phyloP scores from a whole-genome alignment of 2,797 vertebrate species.

The Pachyuromys duprasi region DNA sequence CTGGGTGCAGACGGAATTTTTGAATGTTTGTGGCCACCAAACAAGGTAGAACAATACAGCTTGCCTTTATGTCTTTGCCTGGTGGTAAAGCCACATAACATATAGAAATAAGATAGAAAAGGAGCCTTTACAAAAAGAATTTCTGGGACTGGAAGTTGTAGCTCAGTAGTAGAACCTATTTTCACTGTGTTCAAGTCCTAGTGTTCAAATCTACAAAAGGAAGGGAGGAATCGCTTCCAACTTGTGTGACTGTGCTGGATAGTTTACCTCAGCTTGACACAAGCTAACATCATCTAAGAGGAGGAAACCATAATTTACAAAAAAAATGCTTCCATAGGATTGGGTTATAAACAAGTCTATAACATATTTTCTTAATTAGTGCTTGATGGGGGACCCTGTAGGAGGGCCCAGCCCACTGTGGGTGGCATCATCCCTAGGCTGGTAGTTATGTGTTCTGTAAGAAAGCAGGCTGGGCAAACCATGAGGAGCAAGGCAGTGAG shows the following conservation, averaged over 20 bases:
- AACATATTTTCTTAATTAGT: not conserved
- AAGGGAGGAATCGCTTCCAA: not conserved
- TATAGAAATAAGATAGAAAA: not conserved
- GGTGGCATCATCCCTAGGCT: too few species aligned
- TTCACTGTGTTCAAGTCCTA: not conserved
- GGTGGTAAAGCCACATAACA: not conserved
- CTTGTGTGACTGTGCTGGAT: not conserved
- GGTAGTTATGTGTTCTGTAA: not conserved
- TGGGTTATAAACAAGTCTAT: not conserved
- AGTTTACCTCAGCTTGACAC: too few species aligned
- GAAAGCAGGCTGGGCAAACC: not conserved
- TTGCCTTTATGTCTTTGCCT: conserved; percentile 19
- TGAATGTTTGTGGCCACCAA: not conserved
- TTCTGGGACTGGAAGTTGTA: not conserved
- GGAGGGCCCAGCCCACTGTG: not conserved
- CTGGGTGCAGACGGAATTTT: not conserved
- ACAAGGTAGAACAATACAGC: not conserved
- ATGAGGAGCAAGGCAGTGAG: not conserved
- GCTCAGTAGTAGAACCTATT: not conserved
- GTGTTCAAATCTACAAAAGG: not conserved
- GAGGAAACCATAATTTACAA: not conserved
- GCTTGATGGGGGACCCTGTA: not conserved
- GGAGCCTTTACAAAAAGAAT: not conserved
- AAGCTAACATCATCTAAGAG: not conserved
- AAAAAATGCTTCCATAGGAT: not conserved